These are phyloP conservation scores for Stichodactyla mertensii DNA, from an alignment of 64 coral and sea anemone species.

Conservation along the genomic window DNA sequence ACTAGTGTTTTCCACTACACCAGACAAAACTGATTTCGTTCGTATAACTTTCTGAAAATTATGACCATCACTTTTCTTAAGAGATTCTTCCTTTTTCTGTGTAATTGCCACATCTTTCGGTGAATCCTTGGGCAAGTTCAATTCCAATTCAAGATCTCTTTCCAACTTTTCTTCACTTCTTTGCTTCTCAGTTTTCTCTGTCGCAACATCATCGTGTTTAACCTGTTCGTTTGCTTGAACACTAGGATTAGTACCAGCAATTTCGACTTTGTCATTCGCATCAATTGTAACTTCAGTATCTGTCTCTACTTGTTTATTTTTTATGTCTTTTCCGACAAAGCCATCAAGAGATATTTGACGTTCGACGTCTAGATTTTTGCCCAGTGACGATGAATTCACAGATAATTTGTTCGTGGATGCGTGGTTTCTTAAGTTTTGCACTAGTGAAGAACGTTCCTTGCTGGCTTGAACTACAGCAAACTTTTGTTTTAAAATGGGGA, in stretches of 20 bases:
- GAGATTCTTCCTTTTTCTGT: not conserved
- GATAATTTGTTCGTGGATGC: not conserved
- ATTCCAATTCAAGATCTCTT: not conserved
- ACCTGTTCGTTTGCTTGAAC: not conserved
- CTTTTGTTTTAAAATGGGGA: not conserved
- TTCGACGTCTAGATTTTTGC: not conserved
- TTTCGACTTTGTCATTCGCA: not conserved
- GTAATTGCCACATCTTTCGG: not conserved
- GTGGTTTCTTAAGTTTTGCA: not conserved
- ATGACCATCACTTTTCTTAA: not conserved
- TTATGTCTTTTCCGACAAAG: not conserved
- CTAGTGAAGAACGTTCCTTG: not conserved
- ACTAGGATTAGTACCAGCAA: not conserved
- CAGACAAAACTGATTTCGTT: not conserved
- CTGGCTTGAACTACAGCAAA: not conserved
- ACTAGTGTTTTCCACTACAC: not conserved
- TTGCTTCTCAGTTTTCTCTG: too few relatives aligned
- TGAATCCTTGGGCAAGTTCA: not conserved
- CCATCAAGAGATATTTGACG: not conserved
- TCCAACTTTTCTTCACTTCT: not conserved
- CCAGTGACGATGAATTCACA: not conserved
- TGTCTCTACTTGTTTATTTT: slow-evolving; percentile 13
- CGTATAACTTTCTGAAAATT: not conserved
- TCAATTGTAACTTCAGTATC: not conserved
- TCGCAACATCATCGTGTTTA: too few relatives aligned